Percentiles rank a stretch among this genome's conserved stretches.
phyloP scores from a whole-genome alignment of 2,888 invertebrate genomes.

The Agelastica alni region DNA sequence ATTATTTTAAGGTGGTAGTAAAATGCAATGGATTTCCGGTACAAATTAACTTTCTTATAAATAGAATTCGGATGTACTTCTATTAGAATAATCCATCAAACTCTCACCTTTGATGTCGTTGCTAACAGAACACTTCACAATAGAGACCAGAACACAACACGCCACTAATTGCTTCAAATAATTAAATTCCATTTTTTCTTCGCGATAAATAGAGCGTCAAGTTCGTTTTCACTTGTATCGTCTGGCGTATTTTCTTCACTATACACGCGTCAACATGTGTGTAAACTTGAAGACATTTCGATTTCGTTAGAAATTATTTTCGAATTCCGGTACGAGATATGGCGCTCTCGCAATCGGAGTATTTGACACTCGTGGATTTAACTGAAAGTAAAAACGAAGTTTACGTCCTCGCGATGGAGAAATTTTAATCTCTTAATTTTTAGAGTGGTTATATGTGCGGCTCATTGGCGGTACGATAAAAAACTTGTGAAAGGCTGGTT shows the following conservation, averaged over 20 bases:
- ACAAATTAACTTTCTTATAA: slow-evolving; percentile 1
- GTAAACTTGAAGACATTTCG: slow-evolving; percentile 18
- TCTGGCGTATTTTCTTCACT: slow-evolving; percentile 29
- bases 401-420: slow-evolving; percentile 46
- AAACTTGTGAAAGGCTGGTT: slow-evolving; percentile 3
- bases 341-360: slow-evolving; percentile 21
- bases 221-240: slow-evolving; percentile 42
- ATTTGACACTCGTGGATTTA: slow-evolving; percentile 28
- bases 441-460: slow-evolving; percentile 46
- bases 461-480: slow-evolving; percentile 17
- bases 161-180: slow-evolving; percentile 49
- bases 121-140: slow-evolving; percentile 49
- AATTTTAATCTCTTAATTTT: slow-evolving; percentile 52
- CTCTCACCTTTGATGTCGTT: slow-evolving; percentile 52
- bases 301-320: slow-evolving; percentile 10
- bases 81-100: neutral
- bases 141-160: slow-evolving; percentile 43
- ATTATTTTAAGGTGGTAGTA: too few species aligned
- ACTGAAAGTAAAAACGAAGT: slow-evolving; percentile 51
- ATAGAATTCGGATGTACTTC: slow-evolving; percentile 2
- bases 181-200: slow-evolving; percentile 52
- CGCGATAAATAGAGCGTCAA: slow-evolving; percentile 49
- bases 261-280: slow-evolving; percentile 28
- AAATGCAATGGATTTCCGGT: too few species aligned
- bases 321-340: neutral